Evolutionary conservation across 2,797 vertebrate genomes (phyloP).

Genomic region (Falco peregrinus): DNA sequence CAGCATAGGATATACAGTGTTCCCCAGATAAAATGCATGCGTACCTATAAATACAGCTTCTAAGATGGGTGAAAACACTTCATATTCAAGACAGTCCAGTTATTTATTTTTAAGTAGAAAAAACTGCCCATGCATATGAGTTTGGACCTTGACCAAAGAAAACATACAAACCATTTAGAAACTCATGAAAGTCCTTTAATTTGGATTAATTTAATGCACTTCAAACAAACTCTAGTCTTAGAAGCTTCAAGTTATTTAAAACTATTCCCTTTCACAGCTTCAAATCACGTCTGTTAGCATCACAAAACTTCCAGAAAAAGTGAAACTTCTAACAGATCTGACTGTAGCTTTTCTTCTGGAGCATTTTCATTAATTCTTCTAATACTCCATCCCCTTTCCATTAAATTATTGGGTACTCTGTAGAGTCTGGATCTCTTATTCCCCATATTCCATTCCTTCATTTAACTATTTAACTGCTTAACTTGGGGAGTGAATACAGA

Average conservation of each 20-base stretch:
- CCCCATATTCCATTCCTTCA: background rate
- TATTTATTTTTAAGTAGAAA: background rate
- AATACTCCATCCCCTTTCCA: background rate
- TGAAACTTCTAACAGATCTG: background rate
- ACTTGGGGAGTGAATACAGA: background rate
- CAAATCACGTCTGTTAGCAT: conserved; percentile 1
- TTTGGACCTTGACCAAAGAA: conserved; percentile 54
- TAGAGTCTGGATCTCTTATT: background rate
- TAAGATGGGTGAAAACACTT: background rate
- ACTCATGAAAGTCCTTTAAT: conserved; percentile 35
- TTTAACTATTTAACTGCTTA: background rate
- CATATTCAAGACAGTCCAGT: background rate
- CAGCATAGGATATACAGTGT: background rate
- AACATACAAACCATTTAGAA: conserved; percentile 15
- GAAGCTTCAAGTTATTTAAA: conserved; percentile 29
- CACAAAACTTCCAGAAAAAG: conserved; percentile 8
- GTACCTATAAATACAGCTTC: conserved; percentile 35
- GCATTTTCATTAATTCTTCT: background rate
- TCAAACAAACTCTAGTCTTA: conserved; percentile 31
- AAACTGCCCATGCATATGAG: background rate
- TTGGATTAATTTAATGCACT: conserved; percentile 47
- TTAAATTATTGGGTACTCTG: background rate
- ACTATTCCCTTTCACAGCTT: background rate
- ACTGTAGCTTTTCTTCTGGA: background rate
- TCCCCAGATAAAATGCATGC: background rate